Base-by-base conservation (phyloP, 1,140 invertebrate genomes). In the Penaeus chinensis region DNA sequence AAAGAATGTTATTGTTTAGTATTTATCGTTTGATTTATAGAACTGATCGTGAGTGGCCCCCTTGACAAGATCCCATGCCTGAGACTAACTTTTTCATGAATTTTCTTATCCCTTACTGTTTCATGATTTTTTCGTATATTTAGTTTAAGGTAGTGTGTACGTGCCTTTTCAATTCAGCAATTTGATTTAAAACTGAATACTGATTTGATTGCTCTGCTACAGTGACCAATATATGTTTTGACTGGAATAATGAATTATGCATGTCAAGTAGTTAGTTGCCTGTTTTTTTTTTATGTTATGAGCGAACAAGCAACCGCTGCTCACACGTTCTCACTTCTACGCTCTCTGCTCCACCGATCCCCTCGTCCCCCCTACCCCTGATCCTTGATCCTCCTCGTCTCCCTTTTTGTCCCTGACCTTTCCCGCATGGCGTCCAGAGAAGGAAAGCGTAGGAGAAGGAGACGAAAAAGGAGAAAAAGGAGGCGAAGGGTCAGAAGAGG, bases 351-450 rank as follows among this genome's bases (percentile, higher is more conserved):
- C 84, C 78, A 32, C 71, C 54, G 54, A 16, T 74, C 71, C 42
- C 69, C 42, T 32, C 27, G 27, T 74, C 71, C 27, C 27, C 27
- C 71, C 71, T 32, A 74, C 27, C 42, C 71, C 71, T 74, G 27
- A 74, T 74, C 71, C 71, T 74, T 74, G 24, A 27, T 74, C 71
- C 71, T 74, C 71, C 79, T 62, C 79, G 22, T 20, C 66, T 54
- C 77, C 77, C 77, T 54, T 60, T 79, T 54, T 60, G 47, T 82
- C 80, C 86, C 62, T 42, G 66, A 80, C 86, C 71, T 76, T 76
- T 60, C 80, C 63, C 86, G 86, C 86, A 87, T 87, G 86, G 65
- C 86, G 69, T 82, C 82, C 80, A 82, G 88, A 89, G 83, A 79
- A 85, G 79, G 88, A 82, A 85, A 62, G 47, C 62, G 63, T 77